Conservation (phyloP, 1,140 invertebrate species). For the Lordiphosa mommai region DNA sequence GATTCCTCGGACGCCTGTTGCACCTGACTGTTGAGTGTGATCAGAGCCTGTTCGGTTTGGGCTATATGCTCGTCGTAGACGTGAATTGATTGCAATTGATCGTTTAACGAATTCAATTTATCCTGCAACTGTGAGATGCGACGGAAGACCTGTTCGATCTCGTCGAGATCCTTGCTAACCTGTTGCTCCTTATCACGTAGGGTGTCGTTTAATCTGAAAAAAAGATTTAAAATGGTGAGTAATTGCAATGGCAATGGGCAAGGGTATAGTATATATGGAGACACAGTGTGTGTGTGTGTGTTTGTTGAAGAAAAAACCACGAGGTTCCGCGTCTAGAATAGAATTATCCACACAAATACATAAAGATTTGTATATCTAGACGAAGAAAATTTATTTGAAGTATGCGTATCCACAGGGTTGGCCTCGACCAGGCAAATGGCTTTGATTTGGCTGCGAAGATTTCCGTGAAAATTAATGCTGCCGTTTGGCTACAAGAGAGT, state of each 20-base stretch:
- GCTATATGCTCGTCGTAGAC: conserved; percentile 86
- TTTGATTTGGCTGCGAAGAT: conserved; percentile 67
- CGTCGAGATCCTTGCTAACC: conserved; percentile 82
- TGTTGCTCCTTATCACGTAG: conserved; percentile 83
- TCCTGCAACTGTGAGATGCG: conserved; percentile 84
- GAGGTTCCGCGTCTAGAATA: conserved; percentile 57
- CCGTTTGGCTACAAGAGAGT: conserved; percentile 76
- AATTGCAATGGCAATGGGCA: conserved; percentile 65
- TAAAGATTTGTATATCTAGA: conserved; percentile 39
- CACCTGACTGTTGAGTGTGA: conserved; percentile 80
- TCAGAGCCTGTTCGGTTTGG: conserved; percentile 81
- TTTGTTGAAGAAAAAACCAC: conserved; percentile 59
- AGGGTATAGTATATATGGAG: conserved; percentile 16
- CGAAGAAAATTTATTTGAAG: conserved; percentile 47
- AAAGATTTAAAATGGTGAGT: conserved; percentile 55
- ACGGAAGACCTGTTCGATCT: conserved; percentile 82
- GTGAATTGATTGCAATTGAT: conserved; percentile 85
- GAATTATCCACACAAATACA: conserved; percentile 27
- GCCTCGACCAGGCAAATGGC: conserved; percentile 18
- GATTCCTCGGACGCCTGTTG: conserved; percentile 81
- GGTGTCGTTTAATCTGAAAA: conserved; percentile 80
- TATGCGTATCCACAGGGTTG: conserved; percentile 46
- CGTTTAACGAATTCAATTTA: conserved; percentile 83
- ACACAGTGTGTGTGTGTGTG: conserved; percentile 32
- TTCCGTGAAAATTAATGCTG: conserved; percentile 77